A percentile compares a stretch with the other conserved stretches of the same genome.
Evolutionary conservation across 2,888 invertebrate species (phyloP).

Genomic region (Xestia rhomboidea): DNA sequence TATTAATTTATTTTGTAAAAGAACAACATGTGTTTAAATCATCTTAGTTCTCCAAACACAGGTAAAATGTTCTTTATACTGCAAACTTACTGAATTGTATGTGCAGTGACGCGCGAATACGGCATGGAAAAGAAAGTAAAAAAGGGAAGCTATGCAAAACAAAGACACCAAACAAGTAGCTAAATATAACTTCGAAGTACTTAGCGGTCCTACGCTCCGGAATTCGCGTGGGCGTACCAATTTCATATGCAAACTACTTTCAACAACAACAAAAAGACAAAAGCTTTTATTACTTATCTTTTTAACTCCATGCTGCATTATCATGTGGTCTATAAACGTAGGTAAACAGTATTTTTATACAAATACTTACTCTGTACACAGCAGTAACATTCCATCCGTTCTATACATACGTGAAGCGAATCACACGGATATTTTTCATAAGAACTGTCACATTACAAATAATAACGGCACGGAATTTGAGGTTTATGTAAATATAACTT

Average conservation of each 20-base stretch:
- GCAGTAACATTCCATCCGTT: conserved; percentile 83
- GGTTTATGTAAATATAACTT: conserved; percentile 34
- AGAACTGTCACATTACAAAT: conserved; percentile 54
- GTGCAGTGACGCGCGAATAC: not conserved
- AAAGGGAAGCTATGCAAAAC: conserved; percentile 34
- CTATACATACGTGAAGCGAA: conserved; percentile 68
- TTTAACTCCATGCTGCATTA: conserved; percentile 3
- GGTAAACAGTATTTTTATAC: conserved; percentile 56
- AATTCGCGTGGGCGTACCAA: conserved; percentile 63
- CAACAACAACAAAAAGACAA: conserved; percentile 5
- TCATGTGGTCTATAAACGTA: conserved; percentile 39
- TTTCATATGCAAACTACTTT: conserved; percentile 16
- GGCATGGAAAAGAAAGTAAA: conserved; percentile 14
- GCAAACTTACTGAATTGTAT: not conserved
- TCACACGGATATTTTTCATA: conserved; percentile 52
- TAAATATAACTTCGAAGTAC: conserved; percentile 63
- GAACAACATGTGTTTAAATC: not conserved
- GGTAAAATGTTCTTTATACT: not conserved
- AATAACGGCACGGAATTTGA: conserved; percentile 17
- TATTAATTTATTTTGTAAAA: conserved; percentile 7
- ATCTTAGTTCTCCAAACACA: not conserved
- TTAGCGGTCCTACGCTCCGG: conserved; percentile 45
- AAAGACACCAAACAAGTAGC: conserved; percentile 36
- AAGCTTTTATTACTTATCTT: not conserved
- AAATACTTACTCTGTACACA: conserved; percentile 79